Evolutionary conservation across 1,140 invertebrate species (phyloP), one percentile per base, ranked within the genome.

Genomic region (Diachasma alloeum): DNA sequence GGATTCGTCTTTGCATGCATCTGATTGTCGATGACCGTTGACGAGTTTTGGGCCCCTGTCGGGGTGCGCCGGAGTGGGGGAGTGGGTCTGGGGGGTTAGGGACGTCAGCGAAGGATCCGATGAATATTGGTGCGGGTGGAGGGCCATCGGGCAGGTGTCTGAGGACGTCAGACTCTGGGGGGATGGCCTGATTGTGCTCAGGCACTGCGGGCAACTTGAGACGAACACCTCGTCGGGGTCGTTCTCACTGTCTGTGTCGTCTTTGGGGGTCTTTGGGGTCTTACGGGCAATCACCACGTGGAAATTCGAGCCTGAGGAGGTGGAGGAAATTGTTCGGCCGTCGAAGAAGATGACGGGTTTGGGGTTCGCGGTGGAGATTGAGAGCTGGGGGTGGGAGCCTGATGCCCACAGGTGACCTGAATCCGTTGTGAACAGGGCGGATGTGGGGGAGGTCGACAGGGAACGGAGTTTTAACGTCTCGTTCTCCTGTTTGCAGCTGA

Each of bases 351-450:
- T 90, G 11, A 96, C 91, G 88, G 91, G 93, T 46, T 91, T 91
- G 74, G 94, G 93, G 81, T 87, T 90, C 73, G 79, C 80, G 74
- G 88, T 88, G 66, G 92, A 91, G 76, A 95, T 90, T 19, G 92
- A 91, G 74, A 95, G 91, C 83, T 95, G 93, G 9, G 92, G 91
- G 86, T 95, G 94, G 81, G 90, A 86, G 53, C 95, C 95, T 80
- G 91, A 93, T 0, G 92, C 93, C 94, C 94, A 95, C 10, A 96
- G 86, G 76, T 95, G 92, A 22, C 93, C 93, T 86, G 88, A 91
- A 80, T 93, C 92, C 39, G 93, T 93, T 24, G 94, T 90, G 86
- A 93, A 94, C 8, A 94, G 87, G 74, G 91, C 87, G 8, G 92
- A 91, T 84, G 91, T 91, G 80, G 92, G 91, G 80, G 90, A 92